Conservation (phyloP, 2,797 vertebrate genomes). For the Rachycentron canadum region DNA sequence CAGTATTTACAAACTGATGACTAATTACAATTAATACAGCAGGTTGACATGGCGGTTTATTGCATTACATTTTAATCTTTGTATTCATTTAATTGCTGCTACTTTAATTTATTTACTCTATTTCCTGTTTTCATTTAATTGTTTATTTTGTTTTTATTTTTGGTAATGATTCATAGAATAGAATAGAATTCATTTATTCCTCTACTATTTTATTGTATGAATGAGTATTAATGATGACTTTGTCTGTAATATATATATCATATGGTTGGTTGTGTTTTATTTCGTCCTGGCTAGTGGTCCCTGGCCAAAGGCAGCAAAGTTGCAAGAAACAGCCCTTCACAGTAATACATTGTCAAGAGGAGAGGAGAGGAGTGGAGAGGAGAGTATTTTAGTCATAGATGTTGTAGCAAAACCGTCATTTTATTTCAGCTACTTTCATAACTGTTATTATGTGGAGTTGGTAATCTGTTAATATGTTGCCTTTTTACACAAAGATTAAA, state of each 20-base stretch:
- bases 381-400: background rate
- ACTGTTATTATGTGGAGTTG: background rate
- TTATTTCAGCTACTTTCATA: constrained; percentile 3
- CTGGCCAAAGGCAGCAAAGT: background rate
- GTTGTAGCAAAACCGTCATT: constrained; percentile 15
- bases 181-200: background rate
- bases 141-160: background rate
- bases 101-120: background rate
- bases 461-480: constrained; percentile 3
- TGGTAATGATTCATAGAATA: background rate
- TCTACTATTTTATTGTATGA: background rate
- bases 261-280: background rate
- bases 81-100: background rate
- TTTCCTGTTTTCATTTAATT: background rate
- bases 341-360: background rate
- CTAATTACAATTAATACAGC: background rate
- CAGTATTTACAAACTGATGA: constrained; percentile 15
- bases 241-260: background rate
- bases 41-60: background rate
- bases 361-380: background rate
- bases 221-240: background rate
- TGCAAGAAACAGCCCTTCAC: background rate
- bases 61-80: background rate
- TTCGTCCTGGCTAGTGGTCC: background rate
- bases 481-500: background rate